Evolutionary conservation across 2,797 vertebrate genomes (phyloP), one percentile per base, ranked within the genome.

Genomic region (Neosilurus hyrtlii): DNA sequence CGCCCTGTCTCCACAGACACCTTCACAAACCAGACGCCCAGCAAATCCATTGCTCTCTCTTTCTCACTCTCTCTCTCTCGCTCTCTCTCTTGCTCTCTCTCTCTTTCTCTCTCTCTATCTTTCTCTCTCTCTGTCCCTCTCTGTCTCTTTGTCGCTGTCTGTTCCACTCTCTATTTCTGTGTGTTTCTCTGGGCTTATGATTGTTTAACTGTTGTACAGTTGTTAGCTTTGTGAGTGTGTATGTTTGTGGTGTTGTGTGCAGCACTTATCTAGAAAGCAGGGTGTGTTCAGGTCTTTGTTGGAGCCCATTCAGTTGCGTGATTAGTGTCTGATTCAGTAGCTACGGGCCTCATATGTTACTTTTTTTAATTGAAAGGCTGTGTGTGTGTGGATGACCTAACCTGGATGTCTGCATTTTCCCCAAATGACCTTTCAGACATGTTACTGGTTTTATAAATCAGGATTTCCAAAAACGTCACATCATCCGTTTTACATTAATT

Each of bases 401-500:
- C 66, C 72, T 80, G 63, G 57, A 73, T 78, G 73, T 81, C 79
- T 71, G 73, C 57, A 30, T 84, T 80, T 77, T 80, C 67, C 73
- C 22, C 1, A 77, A 79, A 57, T 85, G 84, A 87, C 86, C 86
- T 88, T 87, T 88, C 49, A 80, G 82, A 79, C 86, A 86, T 76
- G 82, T 82, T 82, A 85, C 85, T 74, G 75, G 82, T 84, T 88
- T 87, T 87, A 88, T 88, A 86, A 88, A 88, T 88, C 87, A 86
- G 82, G 76, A 74, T 78, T 75, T 82, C 67, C 79, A 43, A 76
- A 87, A 87, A 84, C 57, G 85, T 78, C 84, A 79, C 63, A 72
- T 62, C 82, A 73, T 84, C 75, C 74, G 59, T 84, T 88, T 87
- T 86, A 76, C 81, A 86, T 88, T 88, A 83, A 86, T 84, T 86